Evolutionary conservation across 2,113 vertebrate species (phyloP).

Genomic region (Menura novaehollandiae): DNA sequence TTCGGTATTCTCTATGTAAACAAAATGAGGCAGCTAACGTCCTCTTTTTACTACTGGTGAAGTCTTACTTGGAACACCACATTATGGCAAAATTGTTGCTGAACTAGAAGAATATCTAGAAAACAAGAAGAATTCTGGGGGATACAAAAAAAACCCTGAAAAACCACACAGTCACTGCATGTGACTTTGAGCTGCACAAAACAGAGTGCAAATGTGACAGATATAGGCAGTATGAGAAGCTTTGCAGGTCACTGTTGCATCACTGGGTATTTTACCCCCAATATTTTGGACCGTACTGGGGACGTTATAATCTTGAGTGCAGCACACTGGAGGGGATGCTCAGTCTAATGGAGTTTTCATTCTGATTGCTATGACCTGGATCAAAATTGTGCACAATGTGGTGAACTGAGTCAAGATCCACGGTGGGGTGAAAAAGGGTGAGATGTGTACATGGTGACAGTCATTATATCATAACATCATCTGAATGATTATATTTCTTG

Average conservation of each 20-base stretch:
- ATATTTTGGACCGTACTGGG: accelerated
- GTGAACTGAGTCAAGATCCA: background rate
- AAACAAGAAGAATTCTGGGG: background rate
- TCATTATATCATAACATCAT: background rate
- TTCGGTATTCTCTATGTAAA: background rate
- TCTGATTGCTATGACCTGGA: background rate
- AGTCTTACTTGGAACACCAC: background rate
- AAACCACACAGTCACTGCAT: background rate
- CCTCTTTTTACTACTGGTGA: background rate
- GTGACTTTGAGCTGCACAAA: background rate
- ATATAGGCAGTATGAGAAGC: background rate
- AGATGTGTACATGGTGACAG: accelerated
- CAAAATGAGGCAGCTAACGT: background rate
- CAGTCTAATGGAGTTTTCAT: background rate
- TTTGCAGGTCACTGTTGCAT: background rate
- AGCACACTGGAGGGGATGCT: background rate
- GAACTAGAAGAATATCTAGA: background rate
- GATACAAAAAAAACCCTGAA: background rate
- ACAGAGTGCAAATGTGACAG: background rate
- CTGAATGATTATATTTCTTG: background rate
- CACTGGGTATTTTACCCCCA: background rate
- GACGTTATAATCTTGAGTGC: background rate
- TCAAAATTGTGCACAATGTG: background rate
- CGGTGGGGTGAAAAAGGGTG: background rate
- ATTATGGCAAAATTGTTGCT: background rate